Evolutionary conservation across 2,888 invertebrate genomes (phyloP).

Genomic region (Eueremaeus valkanovi): DNA sequence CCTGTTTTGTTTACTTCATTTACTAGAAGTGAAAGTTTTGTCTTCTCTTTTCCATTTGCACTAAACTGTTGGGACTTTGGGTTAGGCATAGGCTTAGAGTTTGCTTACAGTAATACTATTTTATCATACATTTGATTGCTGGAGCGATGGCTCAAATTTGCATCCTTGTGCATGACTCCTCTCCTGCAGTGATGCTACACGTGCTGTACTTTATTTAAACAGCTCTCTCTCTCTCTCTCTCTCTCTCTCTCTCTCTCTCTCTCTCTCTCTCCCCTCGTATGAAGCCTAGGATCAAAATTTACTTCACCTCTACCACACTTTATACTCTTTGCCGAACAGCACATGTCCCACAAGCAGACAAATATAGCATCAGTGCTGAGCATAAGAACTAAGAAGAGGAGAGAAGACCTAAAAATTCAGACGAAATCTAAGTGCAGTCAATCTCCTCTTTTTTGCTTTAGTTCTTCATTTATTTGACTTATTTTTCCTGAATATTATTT

Average conservation of each 20-base stretch:
- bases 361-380: neutral
- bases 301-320: too few species aligned
- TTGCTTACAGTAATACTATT: neutral
- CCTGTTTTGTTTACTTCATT: conserved; percentile 11
- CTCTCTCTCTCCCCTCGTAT: neutral
- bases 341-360: neutral
- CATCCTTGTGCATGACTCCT: neutral
- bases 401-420: too few species aligned
- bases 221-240: neutral
- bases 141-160: neutral
- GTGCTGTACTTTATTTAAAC: neutral
- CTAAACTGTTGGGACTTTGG: neutral
- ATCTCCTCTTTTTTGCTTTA: too few species aligned
- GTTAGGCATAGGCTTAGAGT: neutral
- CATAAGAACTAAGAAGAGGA: too few species aligned
- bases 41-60: conserved; percentile 1
- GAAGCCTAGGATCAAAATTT: too few species aligned
- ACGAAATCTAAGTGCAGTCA: too few species aligned
- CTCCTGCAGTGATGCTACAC: neutral
- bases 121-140: neutral
- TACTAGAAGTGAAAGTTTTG: neutral
- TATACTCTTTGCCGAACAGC: too few species aligned
- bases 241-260: neutral
- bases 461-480: too few species aligned
- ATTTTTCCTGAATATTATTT: too few species aligned